phyloP scores from a whole-genome alignment of 2,113 vertebrate species.

The Aptenodytes forsteri region DNA sequence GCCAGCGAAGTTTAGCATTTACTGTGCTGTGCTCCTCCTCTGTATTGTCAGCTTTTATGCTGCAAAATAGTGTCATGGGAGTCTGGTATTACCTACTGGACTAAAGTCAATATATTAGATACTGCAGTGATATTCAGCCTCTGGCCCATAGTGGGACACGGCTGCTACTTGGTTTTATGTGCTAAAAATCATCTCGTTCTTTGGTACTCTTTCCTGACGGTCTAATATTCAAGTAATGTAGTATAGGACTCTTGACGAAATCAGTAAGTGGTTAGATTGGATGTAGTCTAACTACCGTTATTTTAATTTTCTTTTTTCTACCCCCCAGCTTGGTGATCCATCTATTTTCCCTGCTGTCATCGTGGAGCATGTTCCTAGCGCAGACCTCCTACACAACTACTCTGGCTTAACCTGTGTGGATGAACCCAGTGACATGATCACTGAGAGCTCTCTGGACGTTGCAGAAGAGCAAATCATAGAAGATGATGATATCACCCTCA shows the following conservation, averaged over 20 bases:
- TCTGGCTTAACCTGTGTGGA: constrained; percentile 86
- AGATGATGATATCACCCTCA: constrained; percentile 81
- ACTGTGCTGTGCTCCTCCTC: background rate
- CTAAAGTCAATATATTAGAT: background rate
- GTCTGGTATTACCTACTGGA: background rate
- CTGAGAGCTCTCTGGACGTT: constrained; percentile 79
- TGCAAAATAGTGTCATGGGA: background rate
- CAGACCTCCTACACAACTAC: constrained; percentile 86
- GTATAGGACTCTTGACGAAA: background rate
- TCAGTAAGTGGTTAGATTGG: background rate
- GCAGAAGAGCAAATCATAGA: constrained; percentile 84
- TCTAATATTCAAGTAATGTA: background rate
- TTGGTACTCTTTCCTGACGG: background rate
- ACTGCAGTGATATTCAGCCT: background rate
- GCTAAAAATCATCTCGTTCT: background rate
- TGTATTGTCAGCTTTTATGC: background rate
- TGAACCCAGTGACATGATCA: constrained; percentile 80
- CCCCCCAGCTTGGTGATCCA: constrained; percentile 80
- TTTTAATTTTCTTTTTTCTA: background rate
- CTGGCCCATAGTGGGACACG: background rate
- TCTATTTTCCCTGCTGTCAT: constrained; percentile 91
- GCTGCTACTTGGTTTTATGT: background rate
- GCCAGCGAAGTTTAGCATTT: background rate
- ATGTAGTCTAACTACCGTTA: background rate
- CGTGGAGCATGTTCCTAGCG: constrained; percentile 90